A percentile compares a stretch with the other conserved stretches of the same genome.
These are phyloP conservation scores for Cydia strobilella DNA, from an alignment of 1,140 invertebrate species.

Conservation along the genomic window DNA sequence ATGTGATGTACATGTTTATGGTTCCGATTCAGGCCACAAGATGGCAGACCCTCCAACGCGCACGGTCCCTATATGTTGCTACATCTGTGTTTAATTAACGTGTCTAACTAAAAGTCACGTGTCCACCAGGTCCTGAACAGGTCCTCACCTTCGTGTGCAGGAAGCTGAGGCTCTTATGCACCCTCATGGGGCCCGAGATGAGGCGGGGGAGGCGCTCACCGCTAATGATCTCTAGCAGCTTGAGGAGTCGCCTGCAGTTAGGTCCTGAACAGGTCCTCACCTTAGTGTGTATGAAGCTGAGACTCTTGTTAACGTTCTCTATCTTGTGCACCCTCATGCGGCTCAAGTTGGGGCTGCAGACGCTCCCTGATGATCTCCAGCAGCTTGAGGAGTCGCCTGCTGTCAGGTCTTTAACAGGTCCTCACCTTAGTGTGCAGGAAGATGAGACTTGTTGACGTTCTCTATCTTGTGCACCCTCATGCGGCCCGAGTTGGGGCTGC, in stretches of 20 bases:
- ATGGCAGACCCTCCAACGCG: too few relatives aligned
- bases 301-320: conserved; percentile 99
- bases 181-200: conserved; percentile 97
- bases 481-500: conserved; percentile 96
- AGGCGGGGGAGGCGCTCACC: conserved; percentile 98
- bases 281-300: conserved; percentile 98
- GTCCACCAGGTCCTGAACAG: too few relatives aligned
- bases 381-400: too few relatives aligned
- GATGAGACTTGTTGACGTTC: conserved; percentile 98
- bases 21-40: too few relatives aligned
- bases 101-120: too few relatives aligned
- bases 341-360: too few relatives aligned
- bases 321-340: conserved; percentile 99
- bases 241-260: conserved; percentile 98
- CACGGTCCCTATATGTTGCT: too few relatives aligned
- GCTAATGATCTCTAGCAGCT: conserved; percentile 99
- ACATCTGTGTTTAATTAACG: too few relatives aligned
- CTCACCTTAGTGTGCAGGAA: conserved; percentile 99
- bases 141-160: conserved; percentile 98
- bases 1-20: too few relatives aligned
- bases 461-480: conserved; percentile 99
- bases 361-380: too few relatives aligned
- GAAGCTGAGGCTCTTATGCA: conserved; percentile 98
- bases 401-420: too few relatives aligned
- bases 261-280: conserved; percentile 98